Evolutionary conservation across 2,113 vertebrate genomes (phyloP).

Genomic region (Lanius ludovicianus): DNA sequence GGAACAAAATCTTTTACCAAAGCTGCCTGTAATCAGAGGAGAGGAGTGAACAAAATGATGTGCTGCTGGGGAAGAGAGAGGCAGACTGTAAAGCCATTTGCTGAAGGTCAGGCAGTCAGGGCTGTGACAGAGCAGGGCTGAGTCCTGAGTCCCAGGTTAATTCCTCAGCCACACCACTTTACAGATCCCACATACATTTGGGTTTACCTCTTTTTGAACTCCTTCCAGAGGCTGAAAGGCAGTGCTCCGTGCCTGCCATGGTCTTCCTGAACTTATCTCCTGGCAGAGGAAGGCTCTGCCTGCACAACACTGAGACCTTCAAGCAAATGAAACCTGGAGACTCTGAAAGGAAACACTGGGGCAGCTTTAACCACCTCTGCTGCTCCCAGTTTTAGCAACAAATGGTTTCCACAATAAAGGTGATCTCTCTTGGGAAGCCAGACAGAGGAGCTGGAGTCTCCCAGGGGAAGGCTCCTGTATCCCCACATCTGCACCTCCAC

Average conservation of each 20-base stretch:
- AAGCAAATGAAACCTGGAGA: not conserved
- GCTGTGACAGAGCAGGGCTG: not conserved
- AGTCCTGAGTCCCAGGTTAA: not conserved
- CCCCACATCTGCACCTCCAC: not conserved
- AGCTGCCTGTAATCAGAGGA: conserved; percentile 25
- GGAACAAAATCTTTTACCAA: conserved; percentile 35
- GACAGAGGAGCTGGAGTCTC: not conserved
- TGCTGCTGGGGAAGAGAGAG: not conserved
- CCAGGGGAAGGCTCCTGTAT: not conserved
- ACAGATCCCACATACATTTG: not conserved
- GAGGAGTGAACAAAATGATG: conserved; percentile 6
- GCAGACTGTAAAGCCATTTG: not conserved
- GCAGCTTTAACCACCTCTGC: not conserved
- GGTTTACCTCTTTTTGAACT: not conserved
- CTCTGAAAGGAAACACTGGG: not conserved
- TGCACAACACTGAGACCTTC: not conserved
- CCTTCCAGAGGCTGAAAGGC: not conserved
- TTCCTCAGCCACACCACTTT: not conserved
- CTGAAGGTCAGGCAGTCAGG: not conserved
- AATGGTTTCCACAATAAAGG: conserved; percentile 43
- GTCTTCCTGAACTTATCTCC: not conserved
- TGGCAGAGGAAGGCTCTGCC: not conserved
- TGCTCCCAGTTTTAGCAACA: conserved; percentile 46
- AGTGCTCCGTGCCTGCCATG: not conserved
- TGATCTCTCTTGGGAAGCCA: conserved; percentile 21